phyloP scores from a whole-genome alignment of 2,113 vertebrate genomes.

The Cyphomyrus plagiostoma region DNA sequence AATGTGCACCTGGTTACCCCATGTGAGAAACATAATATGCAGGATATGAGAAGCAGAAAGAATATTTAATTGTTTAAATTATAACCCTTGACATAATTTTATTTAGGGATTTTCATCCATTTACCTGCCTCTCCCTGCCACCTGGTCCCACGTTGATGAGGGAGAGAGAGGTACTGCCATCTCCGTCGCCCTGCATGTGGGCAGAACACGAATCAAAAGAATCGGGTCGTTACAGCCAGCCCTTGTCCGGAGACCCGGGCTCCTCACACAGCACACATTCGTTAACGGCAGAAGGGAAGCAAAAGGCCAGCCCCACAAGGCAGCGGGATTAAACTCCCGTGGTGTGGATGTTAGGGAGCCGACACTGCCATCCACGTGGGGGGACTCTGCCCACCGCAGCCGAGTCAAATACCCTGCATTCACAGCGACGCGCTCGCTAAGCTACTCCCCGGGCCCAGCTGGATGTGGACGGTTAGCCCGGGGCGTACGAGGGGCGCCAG shows the following conservation, averaged over 20 bases:
- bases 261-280: not conserved
- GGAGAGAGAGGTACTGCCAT: conserved; percentile 57
- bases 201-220: not conserved
- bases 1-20: not conserved
- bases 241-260: not conserved
- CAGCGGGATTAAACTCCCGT: not conserved
- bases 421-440: not conserved
- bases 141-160: conserved; percentile 65
- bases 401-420: not conserved
- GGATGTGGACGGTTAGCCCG: not conserved
- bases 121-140: conserved; percentile 67
- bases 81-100: not conserved
- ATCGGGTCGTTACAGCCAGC: not conserved
- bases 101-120: not conserved
- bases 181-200: conserved; percentile 66
- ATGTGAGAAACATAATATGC: not conserved
- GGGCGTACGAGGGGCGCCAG: not conserved
- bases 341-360: not conserved
- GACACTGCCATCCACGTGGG: not conserved
- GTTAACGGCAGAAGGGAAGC: not conserved
- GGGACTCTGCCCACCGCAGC: no score
- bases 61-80: not conserved
- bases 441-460: not conserved
- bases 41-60: not conserved
- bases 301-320: no score